These are phyloP conservation scores for Lasioglossum pauxillum DNA, from an alignment of 2,888 invertebrate genomes.

Conservation along the genomic window DNA sequence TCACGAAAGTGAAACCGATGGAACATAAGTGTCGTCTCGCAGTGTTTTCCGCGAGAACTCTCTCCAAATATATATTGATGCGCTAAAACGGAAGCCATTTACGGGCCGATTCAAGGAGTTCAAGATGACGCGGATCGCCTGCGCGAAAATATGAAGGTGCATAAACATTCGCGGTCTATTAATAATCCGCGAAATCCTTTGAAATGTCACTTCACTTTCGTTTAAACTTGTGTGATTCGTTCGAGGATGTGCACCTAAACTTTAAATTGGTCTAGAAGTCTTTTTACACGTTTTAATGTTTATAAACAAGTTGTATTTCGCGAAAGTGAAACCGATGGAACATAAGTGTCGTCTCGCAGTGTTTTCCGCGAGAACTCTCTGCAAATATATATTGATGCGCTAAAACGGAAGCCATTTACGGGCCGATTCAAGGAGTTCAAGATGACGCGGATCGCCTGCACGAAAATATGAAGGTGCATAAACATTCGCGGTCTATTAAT, in stretches of 20 bases:
- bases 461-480: constrained; percentile 6
- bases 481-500: constrained; percentile 40
- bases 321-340: too few relatives aligned
- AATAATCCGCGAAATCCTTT: constrained; percentile 50
- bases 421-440: not conserved
- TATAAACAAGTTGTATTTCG: too few relatives aligned
- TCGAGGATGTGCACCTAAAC: too few relatives aligned
- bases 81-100: not conserved
- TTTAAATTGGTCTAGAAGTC: too few relatives aligned
- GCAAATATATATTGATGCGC: not conserved
- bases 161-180: constrained; percentile 30
- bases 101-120: not conserved
- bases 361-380: too few relatives aligned
- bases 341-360: too few relatives aligned
- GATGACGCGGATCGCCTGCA: not conserved
- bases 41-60: too few relatives aligned
- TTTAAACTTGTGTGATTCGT: too few relatives aligned
- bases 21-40: too few relatives aligned
- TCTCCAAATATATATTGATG: not conserved
- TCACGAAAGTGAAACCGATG: too few relatives aligned
- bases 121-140: not conserved
- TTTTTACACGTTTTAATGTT: too few relatives aligned
- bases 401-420: not conserved
- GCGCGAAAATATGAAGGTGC: not conserved
- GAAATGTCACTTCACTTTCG: constrained; percentile 4